Evolutionary conservation across 1,140 invertebrate species (phyloP).

Genomic region (Sinonovacula constricta): DNA sequence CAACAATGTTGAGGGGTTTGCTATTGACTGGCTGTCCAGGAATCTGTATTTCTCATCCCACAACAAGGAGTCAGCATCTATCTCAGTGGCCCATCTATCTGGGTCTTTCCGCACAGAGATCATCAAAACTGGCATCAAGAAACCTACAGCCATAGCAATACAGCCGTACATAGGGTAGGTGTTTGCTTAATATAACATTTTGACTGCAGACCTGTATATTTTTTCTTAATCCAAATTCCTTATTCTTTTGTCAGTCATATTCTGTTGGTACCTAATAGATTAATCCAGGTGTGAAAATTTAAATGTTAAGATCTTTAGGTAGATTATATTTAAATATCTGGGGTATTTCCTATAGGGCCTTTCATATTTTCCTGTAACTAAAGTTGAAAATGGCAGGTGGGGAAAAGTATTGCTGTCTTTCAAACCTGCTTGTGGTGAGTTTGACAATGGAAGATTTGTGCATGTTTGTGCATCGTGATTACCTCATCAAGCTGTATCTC

Average conservation of each 20-base stretch:
- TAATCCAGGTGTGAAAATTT: neutral
- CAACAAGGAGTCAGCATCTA: conserved; percentile 79
- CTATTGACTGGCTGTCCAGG: conserved; percentile 87
- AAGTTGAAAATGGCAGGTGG: too few relatives aligned
- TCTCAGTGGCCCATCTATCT: conserved; percentile 85
- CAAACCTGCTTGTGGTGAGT: too few relatives aligned
- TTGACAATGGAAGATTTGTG: too few relatives aligned
- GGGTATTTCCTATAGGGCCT: too few relatives aligned
- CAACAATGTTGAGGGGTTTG: conserved; percentile 80
- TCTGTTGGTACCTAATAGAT: neutral
- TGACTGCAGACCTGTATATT: neutral
- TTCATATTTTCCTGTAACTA: too few relatives aligned
- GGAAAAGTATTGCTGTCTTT: too few relatives aligned
- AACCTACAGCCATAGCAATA: conserved; percentile 82
- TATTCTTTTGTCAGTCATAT: neutral
- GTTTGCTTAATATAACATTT: neutral
- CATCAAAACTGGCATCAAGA: conserved; percentile 70
- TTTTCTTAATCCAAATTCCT: neutral
- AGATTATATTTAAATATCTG: too few relatives aligned
- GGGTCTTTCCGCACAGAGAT: conserved; percentile 85
- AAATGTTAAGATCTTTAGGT: neutral
- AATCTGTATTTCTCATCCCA: conserved; percentile 85
- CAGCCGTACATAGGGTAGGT: conserved; percentile 84
- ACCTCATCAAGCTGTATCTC: too few relatives aligned
- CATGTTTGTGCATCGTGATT: too few relatives aligned